Base-by-base conservation (phyloP, 1,140 invertebrate genomes). In the Drosophila nasuta region DNA sequence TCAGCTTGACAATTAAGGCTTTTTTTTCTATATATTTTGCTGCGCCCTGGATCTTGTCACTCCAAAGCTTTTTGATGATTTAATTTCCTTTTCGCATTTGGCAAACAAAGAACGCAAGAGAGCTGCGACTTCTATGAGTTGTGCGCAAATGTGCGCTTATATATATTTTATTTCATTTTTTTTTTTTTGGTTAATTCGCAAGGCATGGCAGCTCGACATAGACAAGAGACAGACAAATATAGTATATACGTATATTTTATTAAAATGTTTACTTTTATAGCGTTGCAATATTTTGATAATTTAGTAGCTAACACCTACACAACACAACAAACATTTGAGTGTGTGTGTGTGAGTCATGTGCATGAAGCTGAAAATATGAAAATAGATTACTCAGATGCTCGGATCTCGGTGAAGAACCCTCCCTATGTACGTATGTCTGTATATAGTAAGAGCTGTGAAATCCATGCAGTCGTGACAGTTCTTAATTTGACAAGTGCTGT, bases 221-320 rank as follows among this genome's bases (percentile, higher is more conserved):
- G 80, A 72, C 60, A 43, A 74, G 69, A 58, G 15, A 63, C 46
- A 49, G 1, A 30, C 49, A 46, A 13, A 15, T n/a, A 49, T 28
- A 51, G 20, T 49, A 15, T 51, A 46, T 46, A 25, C 57, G 10
- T 11, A 8, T 41, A 59, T 45, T 48, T 28, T 60, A 82, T 78
- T 60, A 78, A 79, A 82, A 48, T 71, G 15, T 57, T 76, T 45
- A 60, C 65, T 70, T 79, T 79, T 79, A 76, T 79, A 79, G 28
- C 74, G 59, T 63, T 88, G 83, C 83, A 87, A 83, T 87, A 87
- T 80, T 87, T 88, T 83, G 69, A 81, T 83, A 80, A 87, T 87
- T 87, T 78, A 75, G 71, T 71, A 63, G 69, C 75, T 57, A 28
- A 71, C 81, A 62, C 73, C 81, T 72, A 79, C 77, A 41, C 65